Percentiles rank a stretch among this genome's conserved stretches.
These are phyloP conservation scores for Lacerta viridis DNA, from an alignment of 2,797 vertebrate species.

Conservation along the genomic window DNA sequence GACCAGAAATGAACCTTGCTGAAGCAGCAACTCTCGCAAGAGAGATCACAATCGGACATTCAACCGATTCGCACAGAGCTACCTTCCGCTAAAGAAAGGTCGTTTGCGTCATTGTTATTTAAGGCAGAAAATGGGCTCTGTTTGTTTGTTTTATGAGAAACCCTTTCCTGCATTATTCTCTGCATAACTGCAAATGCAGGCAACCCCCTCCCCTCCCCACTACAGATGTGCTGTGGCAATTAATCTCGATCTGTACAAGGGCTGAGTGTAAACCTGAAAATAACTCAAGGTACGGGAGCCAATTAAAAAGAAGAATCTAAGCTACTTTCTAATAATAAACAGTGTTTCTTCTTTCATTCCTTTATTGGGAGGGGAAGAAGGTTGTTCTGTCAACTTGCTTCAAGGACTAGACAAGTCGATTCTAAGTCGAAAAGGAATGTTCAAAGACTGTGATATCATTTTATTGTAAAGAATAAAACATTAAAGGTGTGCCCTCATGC, in stretches of 20 bases:
- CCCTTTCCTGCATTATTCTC: slow-evolving; percentile 47
- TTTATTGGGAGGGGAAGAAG: fast-evolving
- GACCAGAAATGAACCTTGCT: slow-evolving; percentile 94
- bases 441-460: slow-evolving; percentile 33
- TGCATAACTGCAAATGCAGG: slow-evolving; percentile 48
- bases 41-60: slow-evolving; percentile 97
- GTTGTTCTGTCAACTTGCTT: slow-evolving; percentile 7
- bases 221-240: slow-evolving; percentile 35
- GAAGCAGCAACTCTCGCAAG: slow-evolving; percentile 94
- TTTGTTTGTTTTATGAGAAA: slow-evolving; percentile 58
- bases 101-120: slow-evolving; percentile 84
- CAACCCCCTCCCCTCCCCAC: slow-evolving; percentile 36
- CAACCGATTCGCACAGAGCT: slow-evolving; percentile 87
- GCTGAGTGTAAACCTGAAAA: slow-evolving; percentile 21
- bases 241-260: slow-evolving; percentile 64
- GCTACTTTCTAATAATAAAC: not conserved
- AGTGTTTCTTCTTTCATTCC: not conserved
- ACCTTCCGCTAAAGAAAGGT: slow-evolving; percentile 91
- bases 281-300: slow-evolving; percentile 11
- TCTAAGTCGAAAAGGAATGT: slow-evolving; percentile 45
- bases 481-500: not conserved
- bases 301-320: slow-evolving; percentile 37
- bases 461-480: not conserved
- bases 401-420: slow-evolving; percentile 36
- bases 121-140: slow-evolving; percentile 67